Percentiles rank a stretch among this genome's conserved stretches.
Evolutionary conservation across 2,888 invertebrate species (phyloP).

Genomic region (Timema cristinae): DNA sequence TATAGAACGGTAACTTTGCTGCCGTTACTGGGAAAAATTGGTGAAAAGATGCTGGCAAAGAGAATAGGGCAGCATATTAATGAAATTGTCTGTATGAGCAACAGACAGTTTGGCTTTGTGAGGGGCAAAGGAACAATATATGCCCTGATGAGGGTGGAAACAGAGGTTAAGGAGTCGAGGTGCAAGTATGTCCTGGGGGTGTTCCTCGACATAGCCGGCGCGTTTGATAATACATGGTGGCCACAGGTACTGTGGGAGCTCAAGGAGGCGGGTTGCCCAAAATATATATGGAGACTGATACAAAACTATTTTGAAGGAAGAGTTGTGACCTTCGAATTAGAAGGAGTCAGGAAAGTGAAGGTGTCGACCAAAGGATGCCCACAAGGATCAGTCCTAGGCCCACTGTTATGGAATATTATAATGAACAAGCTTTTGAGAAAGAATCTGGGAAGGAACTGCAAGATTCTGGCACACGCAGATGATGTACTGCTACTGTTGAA

Average conservation of each 20-base stretch:
- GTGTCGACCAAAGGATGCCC: not conserved
- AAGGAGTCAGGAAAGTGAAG: not conserved
- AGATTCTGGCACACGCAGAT: not conserved
- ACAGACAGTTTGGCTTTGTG: not conserved
- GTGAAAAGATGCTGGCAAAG: not conserved
- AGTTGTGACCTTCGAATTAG: not conserved
- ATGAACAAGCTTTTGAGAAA: not conserved
- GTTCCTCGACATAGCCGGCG: slow-evolving; percentile 4
- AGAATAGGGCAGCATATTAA: not conserved
- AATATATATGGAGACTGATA: not conserved
- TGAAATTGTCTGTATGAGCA: too few species aligned
- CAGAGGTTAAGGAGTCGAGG: not conserved
- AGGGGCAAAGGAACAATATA: not conserved
- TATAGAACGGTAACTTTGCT: not conserved
- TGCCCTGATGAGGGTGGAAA: not conserved
- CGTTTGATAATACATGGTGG: not conserved
- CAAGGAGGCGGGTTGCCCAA: not conserved
- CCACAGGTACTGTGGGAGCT: not conserved
- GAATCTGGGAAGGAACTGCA: not conserved
- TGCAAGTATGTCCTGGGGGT: not conserved
- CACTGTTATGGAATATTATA: not conserved
- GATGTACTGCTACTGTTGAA: not conserved
- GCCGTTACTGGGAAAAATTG: not conserved
- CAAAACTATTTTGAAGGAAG: not conserved
- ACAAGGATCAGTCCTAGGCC: not conserved